Evolutionary conservation across 2,113 vertebrate genomes (phyloP).

Genomic region (Hypomesus transpacificus): DNA sequence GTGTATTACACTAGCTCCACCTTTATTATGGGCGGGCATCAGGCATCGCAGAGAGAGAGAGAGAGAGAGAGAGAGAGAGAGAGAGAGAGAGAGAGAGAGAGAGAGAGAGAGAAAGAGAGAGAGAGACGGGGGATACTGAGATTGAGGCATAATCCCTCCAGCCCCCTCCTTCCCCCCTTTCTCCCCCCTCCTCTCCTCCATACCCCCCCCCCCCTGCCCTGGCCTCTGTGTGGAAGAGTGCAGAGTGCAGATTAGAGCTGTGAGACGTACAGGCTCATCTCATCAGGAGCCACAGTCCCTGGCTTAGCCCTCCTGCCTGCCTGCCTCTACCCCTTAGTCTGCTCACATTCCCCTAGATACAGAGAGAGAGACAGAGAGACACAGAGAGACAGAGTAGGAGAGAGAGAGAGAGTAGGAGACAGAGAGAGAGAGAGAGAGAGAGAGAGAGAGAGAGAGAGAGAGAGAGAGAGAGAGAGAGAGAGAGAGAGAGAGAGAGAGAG

Average conservation of each 20-base stretch:
- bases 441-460: no score
- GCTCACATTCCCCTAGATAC: constrained; percentile 21
- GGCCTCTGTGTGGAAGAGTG: constrained; percentile 18
- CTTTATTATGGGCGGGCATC: not conserved
- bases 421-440: not conserved
- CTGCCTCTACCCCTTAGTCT: constrained; percentile 5
- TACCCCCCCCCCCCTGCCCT: constrained; percentile 18
- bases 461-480: not conserved
- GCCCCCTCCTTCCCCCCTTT: not conserved
- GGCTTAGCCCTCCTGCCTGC: constrained; percentile 25
- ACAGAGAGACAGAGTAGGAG: no score
- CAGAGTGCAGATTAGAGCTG: constrained; percentile 49
- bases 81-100: not conserved
- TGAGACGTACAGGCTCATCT: constrained; percentile 46
- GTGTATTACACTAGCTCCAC: no score
- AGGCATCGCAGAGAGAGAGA: not conserved
- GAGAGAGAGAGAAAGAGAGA: not conserved
- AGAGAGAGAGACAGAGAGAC: not conserved
- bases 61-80: not conserved
- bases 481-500: not conserved
- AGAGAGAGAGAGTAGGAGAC: no score
- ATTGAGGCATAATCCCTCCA: constrained; percentile 26
- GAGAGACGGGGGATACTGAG: not conserved
- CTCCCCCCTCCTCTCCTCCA: not conserved
- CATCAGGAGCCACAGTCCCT: constrained; percentile 33